These are phyloP conservation scores for Halcyon leucocephala DNA, from an alignment of 2,797 vertebrate species.

Conservation along the genomic window DNA sequence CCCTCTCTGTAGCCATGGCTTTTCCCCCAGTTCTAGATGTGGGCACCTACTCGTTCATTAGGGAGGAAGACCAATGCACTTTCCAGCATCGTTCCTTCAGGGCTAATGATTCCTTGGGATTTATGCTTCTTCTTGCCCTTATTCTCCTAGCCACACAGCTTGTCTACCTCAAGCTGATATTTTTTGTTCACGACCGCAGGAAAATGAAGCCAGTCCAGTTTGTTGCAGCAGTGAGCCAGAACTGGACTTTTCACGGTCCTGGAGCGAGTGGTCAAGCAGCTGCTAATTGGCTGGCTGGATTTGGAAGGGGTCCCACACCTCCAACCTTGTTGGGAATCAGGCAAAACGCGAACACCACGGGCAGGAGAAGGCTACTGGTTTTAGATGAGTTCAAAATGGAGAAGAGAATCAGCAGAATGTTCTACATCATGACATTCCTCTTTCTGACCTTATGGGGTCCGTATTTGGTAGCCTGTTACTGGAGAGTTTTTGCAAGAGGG, in stretches of 20 bases:
- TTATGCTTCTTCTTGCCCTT: slow-evolving; percentile 98
- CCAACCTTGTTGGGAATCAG: slow-evolving; percentile 98
- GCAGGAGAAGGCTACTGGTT: slow-evolving; percentile 95
- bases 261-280: slow-evolving; percentile 98
- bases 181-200: slow-evolving; percentile 97
- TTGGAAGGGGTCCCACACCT: slow-evolving; percentile 96
- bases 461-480: slow-evolving; percentile 98
- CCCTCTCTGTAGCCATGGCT: slow-evolving; percentile 98
- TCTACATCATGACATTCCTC: slow-evolving; percentile 99
- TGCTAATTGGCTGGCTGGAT: slow-evolving; percentile 98
- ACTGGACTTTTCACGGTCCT: slow-evolving; percentile 99
- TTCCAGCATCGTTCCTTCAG: slow-evolving; percentile 99
- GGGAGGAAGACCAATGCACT: slow-evolving; percentile 98
- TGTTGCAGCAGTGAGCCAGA: slow-evolving; percentile 99
- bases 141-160: slow-evolving; percentile 99
- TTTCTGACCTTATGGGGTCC: slow-evolving; percentile 98
- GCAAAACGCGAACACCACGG: slow-evolving; percentile 96
- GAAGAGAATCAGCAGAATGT: slow-evolving; percentile 99
- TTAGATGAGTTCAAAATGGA: slow-evolving; percentile 99
- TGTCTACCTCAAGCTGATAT: slow-evolving; percentile 99
- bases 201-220: slow-evolving; percentile 99
- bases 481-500: slow-evolving; percentile 98
- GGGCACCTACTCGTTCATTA: slow-evolving; percentile 98
- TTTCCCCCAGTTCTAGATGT: slow-evolving; percentile 98
- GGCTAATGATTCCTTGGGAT: slow-evolving; percentile 98